A percentile compares a stretch with the other conserved stretches of the same genome.
Evolutionary conservation across 2,888 invertebrate species (phyloP).

Genomic region (Macrosoma leucophasiata): DNA sequence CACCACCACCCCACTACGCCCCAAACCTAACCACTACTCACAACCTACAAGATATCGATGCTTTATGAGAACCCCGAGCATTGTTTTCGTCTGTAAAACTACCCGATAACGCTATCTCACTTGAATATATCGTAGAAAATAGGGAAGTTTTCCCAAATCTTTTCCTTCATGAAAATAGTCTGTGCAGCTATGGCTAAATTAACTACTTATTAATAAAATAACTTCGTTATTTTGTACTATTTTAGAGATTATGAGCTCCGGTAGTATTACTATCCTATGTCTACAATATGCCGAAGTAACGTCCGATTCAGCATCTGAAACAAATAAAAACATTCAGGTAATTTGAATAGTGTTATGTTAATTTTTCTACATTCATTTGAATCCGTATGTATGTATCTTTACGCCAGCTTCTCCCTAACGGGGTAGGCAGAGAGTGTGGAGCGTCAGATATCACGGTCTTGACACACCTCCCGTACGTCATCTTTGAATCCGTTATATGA

Average conservation of each 20-base stretch:
- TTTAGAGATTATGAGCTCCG: slow-evolving; percentile 28
- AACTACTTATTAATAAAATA: slow-evolving; percentile 32
- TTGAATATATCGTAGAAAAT: slow-evolving; percentile 55
- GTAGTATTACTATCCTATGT: slow-evolving; percentile 49
- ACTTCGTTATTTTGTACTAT: slow-evolving; percentile 70
- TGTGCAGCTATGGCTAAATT: slow-evolving; percentile 32
- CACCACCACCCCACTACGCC: slow-evolving; percentile 38
- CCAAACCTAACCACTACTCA: slow-evolving; percentile 55
- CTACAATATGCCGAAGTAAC: slow-evolving; percentile 48
- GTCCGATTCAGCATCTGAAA: slow-evolving; percentile 72
- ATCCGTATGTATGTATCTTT: too few relatives aligned
- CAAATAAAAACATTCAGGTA: too few relatives aligned
- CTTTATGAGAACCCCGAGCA: slow-evolving; percentile 65
- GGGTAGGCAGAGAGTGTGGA: too few relatives aligned
- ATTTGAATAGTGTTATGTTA: too few relatives aligned
- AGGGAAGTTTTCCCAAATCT: slow-evolving; percentile 37
- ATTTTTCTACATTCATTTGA: too few relatives aligned
- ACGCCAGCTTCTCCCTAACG: too few relatives aligned
- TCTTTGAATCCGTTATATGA: too few relatives aligned
- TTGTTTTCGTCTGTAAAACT: slow-evolving; percentile 61
- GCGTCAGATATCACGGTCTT: too few relatives aligned
- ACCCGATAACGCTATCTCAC: slow-evolving; percentile 55
- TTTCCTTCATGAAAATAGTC: slow-evolving; percentile 30
- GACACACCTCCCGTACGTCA: too few relatives aligned
- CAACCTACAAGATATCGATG: slow-evolving; percentile 67